A percentile compares a stretch with the other conserved stretches of the same genome.
Evolutionary conservation across 2,888 invertebrate species (phyloP).

Genomic region (Petrolisthes manimaculis): DNA sequence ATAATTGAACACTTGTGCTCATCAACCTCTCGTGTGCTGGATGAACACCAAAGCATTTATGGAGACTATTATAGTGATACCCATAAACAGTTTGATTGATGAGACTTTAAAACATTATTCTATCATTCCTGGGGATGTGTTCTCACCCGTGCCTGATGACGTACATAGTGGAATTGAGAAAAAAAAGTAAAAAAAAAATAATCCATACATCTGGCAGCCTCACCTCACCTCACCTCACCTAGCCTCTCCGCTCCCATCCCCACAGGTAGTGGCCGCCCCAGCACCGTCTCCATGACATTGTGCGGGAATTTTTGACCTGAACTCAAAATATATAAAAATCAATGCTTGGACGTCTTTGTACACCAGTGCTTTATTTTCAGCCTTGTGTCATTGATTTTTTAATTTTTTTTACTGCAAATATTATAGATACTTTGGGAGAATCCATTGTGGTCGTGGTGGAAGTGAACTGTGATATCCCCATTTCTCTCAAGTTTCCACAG

Average conservation of each 20-base stretch:
- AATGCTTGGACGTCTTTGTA: constrained; percentile 30
- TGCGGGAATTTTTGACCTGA: not conserved
- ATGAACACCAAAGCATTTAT: constrained; percentile 19
- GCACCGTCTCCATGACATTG: too few relatives aligned
- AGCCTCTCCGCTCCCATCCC: too few relatives aligned
- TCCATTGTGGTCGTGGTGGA: constrained; percentile 19
- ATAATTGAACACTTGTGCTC: not conserved
- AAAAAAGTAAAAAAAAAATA: too few relatives aligned
- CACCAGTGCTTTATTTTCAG: constrained; percentile 40
- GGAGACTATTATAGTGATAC: constrained; percentile 22
- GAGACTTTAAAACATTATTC: constrained; percentile 2
- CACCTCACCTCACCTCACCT: too few relatives aligned
- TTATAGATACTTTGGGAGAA: not conserved
- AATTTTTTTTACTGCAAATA: constrained; percentile 9
- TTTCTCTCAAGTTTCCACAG: constrained; percentile 38
- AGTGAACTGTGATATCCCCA: constrained; percentile 52
- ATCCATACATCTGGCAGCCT: too few relatives aligned
- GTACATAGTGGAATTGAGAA: too few relatives aligned
- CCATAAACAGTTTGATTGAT: constrained; percentile 14
- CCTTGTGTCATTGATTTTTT: constrained; percentile 29
- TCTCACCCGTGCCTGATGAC: constrained; percentile 45
- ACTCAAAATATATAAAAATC: not conserved
- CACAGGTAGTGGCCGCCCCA: too few relatives aligned
- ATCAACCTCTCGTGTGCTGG: not conserved
- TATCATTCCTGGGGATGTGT: constrained; percentile 48